Percentiles rank a stretch among this genome's conserved stretches.
These are phyloP conservation scores for Corbicula japonica DNA, from an alignment of 2,888 invertebrate genomes.

Conservation along the genomic window DNA sequence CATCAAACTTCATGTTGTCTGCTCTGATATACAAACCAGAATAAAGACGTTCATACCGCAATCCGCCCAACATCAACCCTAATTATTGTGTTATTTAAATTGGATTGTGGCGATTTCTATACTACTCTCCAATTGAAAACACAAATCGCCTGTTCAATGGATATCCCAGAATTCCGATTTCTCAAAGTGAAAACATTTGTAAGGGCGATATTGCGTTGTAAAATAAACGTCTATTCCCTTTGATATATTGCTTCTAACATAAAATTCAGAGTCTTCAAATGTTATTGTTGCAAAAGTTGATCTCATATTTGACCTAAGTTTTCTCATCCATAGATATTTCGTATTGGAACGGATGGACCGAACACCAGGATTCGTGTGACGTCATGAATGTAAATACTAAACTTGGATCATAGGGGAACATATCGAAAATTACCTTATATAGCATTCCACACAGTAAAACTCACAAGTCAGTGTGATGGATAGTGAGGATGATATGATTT, in stretches of 20 bases:
- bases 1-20: too few species aligned
- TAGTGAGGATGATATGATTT: slow-evolving; percentile 96
- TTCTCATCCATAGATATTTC: neutral
- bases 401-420: slow-evolving; percentile 1
- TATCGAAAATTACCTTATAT: slow-evolving; percentile 6
- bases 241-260: neutral
- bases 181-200: slow-evolving; percentile 59
- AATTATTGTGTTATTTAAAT: too few species aligned
- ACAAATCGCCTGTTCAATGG: slow-evolving; percentile 47
- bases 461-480: slow-evolving; percentile 90
- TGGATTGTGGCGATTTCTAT: too few species aligned
- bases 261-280: neutral
- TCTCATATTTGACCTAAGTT: neutral
- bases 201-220: slow-evolving; percentile 73
- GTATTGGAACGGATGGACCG: slow-evolving; percentile 1
- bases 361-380: slow-evolving; percentile 79
- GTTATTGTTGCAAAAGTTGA: neutral
- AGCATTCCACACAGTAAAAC: slow-evolving; percentile 16
- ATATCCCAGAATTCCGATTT: slow-evolving; percentile 61
- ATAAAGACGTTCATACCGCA: too few species aligned
- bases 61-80: too few species aligned
- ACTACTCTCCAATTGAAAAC: slow-evolving; percentile 46
- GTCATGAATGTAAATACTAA: slow-evolving; percentile 83
- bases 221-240: slow-evolving; percentile 25
- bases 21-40: too few species aligned